Conservation (phyloP, 2,888 invertebrate species). For the Pandemis heparana region DNA sequence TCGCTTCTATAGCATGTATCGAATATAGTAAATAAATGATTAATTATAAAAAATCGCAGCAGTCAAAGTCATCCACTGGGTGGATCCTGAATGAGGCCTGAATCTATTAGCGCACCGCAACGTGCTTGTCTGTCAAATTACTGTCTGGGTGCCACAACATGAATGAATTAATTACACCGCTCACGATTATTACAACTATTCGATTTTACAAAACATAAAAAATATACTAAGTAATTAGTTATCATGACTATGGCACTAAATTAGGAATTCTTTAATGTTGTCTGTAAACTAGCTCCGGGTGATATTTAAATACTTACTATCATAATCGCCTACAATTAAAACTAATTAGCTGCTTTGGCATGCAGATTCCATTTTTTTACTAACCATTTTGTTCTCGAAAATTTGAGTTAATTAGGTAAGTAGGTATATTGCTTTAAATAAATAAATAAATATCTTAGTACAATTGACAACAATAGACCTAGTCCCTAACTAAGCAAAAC, state of each 20-base stretch:
- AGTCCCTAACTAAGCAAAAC: no score
- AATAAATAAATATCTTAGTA: no score
- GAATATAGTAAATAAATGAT: no score
- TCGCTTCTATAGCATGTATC: no score
- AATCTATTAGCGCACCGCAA: not conserved
- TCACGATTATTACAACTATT: not conserved
- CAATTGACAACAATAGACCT: no score
- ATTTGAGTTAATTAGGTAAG: no score
- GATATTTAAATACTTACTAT: slow-evolving; percentile 16
- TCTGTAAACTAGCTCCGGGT: not conserved
- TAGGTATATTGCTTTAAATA: no score
- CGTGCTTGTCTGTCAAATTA: not conserved
- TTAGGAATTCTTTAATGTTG: slow-evolving; percentile 23
- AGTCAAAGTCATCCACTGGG: no score
- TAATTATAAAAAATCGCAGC: no score
- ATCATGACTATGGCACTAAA: slow-evolving; percentile 37
- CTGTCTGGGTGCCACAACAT: not conserved
- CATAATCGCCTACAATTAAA: slow-evolving; percentile 15
- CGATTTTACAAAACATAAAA: not conserved
- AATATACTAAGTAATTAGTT: not conserved
- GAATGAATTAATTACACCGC: not conserved
- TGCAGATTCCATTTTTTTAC: not conserved
- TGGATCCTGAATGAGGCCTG: not conserved
- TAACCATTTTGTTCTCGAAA: not conserved
- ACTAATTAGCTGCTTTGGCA: slow-evolving; percentile 20